Conservation (phyloP, 1,140 invertebrate genomes). For the Drosophila oshimai region DNA sequence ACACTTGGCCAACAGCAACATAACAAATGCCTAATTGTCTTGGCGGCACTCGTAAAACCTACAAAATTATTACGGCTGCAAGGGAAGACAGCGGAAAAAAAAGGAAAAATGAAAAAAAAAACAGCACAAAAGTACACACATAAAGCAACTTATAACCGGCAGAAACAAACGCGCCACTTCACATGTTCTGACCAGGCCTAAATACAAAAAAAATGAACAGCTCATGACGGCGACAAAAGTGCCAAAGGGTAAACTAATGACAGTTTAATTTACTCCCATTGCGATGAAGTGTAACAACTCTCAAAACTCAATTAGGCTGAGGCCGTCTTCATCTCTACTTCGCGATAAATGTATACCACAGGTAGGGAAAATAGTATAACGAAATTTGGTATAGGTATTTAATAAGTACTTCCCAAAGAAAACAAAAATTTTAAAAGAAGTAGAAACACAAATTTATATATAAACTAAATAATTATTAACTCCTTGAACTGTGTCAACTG, state of each 20-base stretch:
- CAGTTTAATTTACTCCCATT: conserved; percentile 81
- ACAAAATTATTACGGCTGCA: conserved; percentile 77
- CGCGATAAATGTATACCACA: conserved; percentile 8
- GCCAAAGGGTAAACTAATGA: conserved; percentile 80
- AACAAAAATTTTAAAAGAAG: too few species aligned
- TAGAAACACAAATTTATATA: neutral
- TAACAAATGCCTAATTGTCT: conserved; percentile 80
- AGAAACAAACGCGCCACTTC: conserved; percentile 71
- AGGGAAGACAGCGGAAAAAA: conserved; percentile 23
- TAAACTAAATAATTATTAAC: too few species aligned
- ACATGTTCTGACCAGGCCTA: conserved; percentile 55
- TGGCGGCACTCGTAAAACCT: conserved; percentile 79
- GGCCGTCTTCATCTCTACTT: conserved; percentile 15
- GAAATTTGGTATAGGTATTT: neutral
- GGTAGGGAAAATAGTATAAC: neutral
- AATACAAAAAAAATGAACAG: conserved; percentile 5
- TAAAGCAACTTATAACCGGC: conserved; percentile 25
- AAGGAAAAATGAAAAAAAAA: conserved; percentile 18
- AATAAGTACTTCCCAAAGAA: too few species aligned
- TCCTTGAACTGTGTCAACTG: too few species aligned
- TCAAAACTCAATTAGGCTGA: conserved; percentile 74
- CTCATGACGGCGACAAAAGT: conserved; percentile 60
- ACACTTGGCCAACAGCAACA: conserved; percentile 59
- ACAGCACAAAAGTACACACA: conserved; percentile 13
- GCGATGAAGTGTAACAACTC: conserved; percentile 78